Conservation (phyloP, 1,140 invertebrate genomes). For the Bombus cullumanus region DNA sequence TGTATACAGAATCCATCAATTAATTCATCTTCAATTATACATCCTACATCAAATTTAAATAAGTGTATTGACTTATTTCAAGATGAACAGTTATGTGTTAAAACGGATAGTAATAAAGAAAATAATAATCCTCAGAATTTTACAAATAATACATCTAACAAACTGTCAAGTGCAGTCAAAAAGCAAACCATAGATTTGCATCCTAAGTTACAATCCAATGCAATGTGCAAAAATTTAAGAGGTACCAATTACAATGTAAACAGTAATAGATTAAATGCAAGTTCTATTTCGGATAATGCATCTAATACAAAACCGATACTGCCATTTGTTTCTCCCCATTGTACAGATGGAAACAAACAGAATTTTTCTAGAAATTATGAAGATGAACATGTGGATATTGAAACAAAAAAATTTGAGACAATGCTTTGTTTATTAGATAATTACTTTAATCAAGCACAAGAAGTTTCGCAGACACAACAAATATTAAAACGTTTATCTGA, state of each 20-base stretch:
- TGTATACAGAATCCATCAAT: not conserved
- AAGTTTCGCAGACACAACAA: slow-evolving; percentile 16
- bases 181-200: no score
- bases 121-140: slow-evolving; percentile 9
- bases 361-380: not conserved
- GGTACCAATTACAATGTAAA: slow-evolving; percentile 51
- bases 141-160: not conserved
- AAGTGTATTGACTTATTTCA: slow-evolving; percentile 52
- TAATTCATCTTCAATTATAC: not conserved
- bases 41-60: slow-evolving; percentile 42
- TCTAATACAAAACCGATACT: not conserved
- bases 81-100: not conserved
- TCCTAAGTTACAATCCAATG: not conserved
- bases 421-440: slow-evolving; percentile 43
- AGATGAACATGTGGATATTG: not conserved
- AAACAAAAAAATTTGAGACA: slow-evolving; percentile 40
- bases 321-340: not conserved
- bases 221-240: not conserved
- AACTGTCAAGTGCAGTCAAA: not conserved
- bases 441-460: slow-evolving; percentile 23
- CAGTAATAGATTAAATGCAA: not conserved
- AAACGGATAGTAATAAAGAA: slow-evolving; percentile 13
- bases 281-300: not conserved
- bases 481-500: slow-evolving; percentile 71
- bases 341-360: not conserved